phyloP scores from a whole-genome alignment of 2,888 invertebrate species.

The Mesorhabditis belari region DNA sequence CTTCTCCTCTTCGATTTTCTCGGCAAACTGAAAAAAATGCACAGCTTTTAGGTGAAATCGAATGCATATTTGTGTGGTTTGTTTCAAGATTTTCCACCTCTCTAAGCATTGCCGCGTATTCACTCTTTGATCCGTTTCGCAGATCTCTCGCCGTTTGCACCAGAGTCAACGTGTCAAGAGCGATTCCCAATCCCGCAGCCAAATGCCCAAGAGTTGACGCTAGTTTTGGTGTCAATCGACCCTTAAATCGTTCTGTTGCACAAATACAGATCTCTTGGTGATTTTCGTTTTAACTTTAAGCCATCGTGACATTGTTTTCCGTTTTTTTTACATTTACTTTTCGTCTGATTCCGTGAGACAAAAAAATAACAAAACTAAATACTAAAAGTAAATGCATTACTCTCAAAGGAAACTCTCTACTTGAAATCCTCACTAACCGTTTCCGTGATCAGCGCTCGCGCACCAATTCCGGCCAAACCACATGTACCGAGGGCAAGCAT shows the following conservation, averaged over 20 bases:
- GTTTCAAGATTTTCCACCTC: neutral
- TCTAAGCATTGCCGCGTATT: neutral
- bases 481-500: neutral
- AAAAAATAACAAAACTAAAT: no score
- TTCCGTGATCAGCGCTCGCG: conserved; percentile 4
- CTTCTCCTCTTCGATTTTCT: neutral
- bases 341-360: conserved; percentile 4
- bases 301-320: neutral
- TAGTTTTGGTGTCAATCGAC: conserved; percentile 22
- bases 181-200: conserved; percentile 26
- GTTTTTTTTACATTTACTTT: no score
- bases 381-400: no score
- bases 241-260: conserved; percentile 5
- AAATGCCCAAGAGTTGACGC: conserved; percentile 25
- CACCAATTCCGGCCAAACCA: conserved; percentile 5
- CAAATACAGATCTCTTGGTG: neutral
- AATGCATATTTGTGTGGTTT: neutral
- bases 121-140: neutral
- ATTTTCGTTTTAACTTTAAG: neutral
- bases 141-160: conserved; percentile 14
- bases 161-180: conserved; percentile 20
- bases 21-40: neutral
- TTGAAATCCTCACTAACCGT: neutral
- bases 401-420: neutral
- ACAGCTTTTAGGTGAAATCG: neutral